Evolutionary conservation across 2,888 invertebrate genomes (phyloP).

Genomic region (Heliconius charithonia): DNA sequence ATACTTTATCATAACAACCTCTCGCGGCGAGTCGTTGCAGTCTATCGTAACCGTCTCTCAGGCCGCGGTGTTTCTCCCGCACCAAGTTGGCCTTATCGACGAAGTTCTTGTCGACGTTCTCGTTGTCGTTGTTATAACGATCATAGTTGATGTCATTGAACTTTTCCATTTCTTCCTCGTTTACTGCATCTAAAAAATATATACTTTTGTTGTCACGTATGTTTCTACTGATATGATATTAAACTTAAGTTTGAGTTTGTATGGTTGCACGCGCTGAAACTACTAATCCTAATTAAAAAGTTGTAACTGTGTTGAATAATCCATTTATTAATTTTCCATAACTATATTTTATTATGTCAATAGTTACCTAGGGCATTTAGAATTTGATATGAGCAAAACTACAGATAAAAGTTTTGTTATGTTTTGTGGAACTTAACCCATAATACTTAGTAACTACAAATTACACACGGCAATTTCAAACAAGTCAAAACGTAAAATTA

Average conservation of each 20-base stretch:
- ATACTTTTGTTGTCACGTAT: not conserved
- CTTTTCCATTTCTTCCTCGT: conserved; percentile 88
- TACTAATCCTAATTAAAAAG: too few relatives aligned
- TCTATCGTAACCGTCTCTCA: conserved; percentile 91
- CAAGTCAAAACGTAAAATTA: not conserved
- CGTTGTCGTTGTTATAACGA: conserved; percentile 71
- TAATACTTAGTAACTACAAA: too few relatives aligned
- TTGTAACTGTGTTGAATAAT: too few relatives aligned
- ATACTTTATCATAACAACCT: conserved; percentile 65
- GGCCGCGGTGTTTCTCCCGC: conserved; percentile 88
- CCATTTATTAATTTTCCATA: too few relatives aligned
- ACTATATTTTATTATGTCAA: too few relatives aligned
- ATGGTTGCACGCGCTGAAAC: not conserved
- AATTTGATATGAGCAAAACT: too few relatives aligned
- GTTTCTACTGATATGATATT: not conserved
- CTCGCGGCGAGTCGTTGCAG: conserved; percentile 89
- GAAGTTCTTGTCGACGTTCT: conserved; percentile 83
- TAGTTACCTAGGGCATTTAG: too few relatives aligned
- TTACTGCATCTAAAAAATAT: conserved; percentile 86
- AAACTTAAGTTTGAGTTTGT: not conserved
- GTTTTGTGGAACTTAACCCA: too few relatives aligned
- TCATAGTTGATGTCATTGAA: conserved; percentile 87
- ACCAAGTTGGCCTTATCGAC: conserved; percentile 87
- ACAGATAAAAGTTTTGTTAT: too few relatives aligned
- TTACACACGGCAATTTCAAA: not conserved